These are phyloP conservation scores for Hoplias malabaricus DNA, from an alignment of 2,113 vertebrate genomes.

Conservation along the genomic window DNA sequence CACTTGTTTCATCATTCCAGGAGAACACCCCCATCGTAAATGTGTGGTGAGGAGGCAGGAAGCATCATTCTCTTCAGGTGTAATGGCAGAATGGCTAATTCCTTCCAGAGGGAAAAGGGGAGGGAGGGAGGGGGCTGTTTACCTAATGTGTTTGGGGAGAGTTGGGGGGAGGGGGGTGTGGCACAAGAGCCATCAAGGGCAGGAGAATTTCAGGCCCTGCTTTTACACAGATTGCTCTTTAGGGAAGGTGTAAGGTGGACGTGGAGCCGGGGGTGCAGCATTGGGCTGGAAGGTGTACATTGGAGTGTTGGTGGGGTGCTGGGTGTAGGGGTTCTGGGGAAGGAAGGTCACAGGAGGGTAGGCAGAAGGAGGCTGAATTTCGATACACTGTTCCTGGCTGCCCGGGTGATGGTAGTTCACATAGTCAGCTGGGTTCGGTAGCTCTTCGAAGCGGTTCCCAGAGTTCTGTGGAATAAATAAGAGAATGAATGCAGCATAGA, in stretches of 20 bases:
- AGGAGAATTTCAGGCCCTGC: not conserved
- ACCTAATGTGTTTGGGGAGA: no score
- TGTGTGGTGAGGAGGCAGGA: constrained; percentile 30
- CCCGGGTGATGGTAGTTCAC: constrained; percentile 74
- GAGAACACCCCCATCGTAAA: constrained; percentile 38
- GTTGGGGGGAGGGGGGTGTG: not conserved
- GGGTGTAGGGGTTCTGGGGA: constrained; percentile 75
- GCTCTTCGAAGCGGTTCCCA: constrained; percentile 75
- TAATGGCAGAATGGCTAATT: not conserved
- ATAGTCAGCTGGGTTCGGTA: constrained; percentile 79
- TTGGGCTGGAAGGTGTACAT: constrained; percentile 77
- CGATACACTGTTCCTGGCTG: constrained; percentile 69
- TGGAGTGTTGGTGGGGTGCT: constrained; percentile 63
- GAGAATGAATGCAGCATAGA: constrained; percentile 10
- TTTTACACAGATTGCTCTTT: constrained; percentile 85
- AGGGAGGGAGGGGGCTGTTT: no score
- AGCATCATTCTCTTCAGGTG: constrained; percentile 38
- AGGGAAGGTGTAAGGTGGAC: constrained; percentile 77
- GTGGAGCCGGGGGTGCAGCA: constrained; percentile 71
- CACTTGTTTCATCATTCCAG: constrained; percentile 25
- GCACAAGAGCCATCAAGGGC: not conserved
- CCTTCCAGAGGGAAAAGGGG: not conserved
- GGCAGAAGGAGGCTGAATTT: constrained; percentile 68
- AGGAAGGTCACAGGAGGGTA: constrained; percentile 72
- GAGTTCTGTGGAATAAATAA: constrained; percentile 75